Evolutionary conservation across 2,888 invertebrate species (phyloP), one percentile per base, ranked within the genome.

Genomic region (Aspidapion aeneum): DNA sequence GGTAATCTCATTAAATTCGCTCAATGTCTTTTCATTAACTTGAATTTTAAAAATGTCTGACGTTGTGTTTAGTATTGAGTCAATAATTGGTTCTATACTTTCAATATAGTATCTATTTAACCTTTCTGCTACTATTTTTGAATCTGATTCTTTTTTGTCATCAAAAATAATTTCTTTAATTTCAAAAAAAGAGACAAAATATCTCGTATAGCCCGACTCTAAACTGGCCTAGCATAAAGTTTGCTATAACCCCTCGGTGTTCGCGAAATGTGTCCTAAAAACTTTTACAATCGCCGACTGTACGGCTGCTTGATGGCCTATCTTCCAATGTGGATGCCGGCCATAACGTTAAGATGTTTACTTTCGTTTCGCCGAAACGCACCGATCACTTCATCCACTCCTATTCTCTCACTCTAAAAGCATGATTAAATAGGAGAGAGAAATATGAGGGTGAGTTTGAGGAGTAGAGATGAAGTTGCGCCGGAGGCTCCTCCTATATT

Each of bases 291-390:
- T 84, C 84, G 79, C 78, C 75, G 79, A 80, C 80, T 80, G 77
- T 77, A 78, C 78, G 78, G 79, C 82, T 83, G 82, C 83, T 85
- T 85, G 84, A 85, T 84, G 84, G 84, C 84, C 83, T 82, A 83
- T 85, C 84, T 85, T 85, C 85, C 85, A 85, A 85, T 85, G 85
- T 84, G 84, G 83, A 83, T 83, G 82, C 83, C 82, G 84, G 83
- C 84, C 84, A 84, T 84, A 82, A 83, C 84, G 77, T 78, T 80
- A 81, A 81, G 81, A 84, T 84, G 84, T 84, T 84, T 84, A 84
- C 85, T 35, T 35, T 35, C 35, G 12, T 35, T 35, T 35, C 35
- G 12, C 35, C 5, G 12, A 35, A 35, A 7, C 12, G 35, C 3
- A 7, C 35, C 35, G 35, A 35, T 35, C 12, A 35, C 12, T 35